Evolutionary conservation across 1,140 invertebrate genomes (phyloP), one percentile per base, ranked within the genome.

Genomic region (Carcinoscorpius rotundicauda): DNA sequence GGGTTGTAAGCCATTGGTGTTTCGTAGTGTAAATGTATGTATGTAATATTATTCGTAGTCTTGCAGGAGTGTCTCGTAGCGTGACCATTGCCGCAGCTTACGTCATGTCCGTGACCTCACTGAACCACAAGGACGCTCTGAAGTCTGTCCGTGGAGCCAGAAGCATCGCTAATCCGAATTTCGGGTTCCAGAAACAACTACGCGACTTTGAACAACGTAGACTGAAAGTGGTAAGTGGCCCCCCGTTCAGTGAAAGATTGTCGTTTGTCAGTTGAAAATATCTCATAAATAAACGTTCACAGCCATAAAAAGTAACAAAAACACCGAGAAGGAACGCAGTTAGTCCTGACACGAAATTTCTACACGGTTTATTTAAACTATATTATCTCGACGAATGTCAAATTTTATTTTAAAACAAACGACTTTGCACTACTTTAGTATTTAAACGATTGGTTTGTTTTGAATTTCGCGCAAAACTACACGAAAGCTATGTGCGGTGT

Each of bases 41-140:
- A 29, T 29, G 29, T 29, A 29, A 29, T 66, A 5, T 70, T 61
- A 51, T 49, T 68, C 66, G 64, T 67, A 94, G 92, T 78, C 79
- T 98, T 74, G 94, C 94, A 3, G 95, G 95, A 11, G 94, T 97
- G 85, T 97, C 93, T 0, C 83, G 94, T 29, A 96, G 92, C 74
- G 93, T 97, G 52, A 97, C 94, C 0, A 87, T 97, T 49, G 88
- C 90, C 0, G 90, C 95, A 50, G 91, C 92, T 49, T 95, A 95
- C 77, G 89, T 98, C 63, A 97, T 97, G 93, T 90, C 89, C 59
- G 89, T 88, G 52, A 95, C 93, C 6, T 82, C 85, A 68, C 81
- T 97, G n/a, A 86, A 84, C 52, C 95, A 91, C 89, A 89, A 92
- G 72, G 93, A 97, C 73, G 86, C 92, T 1, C 78, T 97, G 57